Evolutionary conservation across 2,888 invertebrate species (phyloP).

Genomic region (Pyrochroa serraticornis): DNA sequence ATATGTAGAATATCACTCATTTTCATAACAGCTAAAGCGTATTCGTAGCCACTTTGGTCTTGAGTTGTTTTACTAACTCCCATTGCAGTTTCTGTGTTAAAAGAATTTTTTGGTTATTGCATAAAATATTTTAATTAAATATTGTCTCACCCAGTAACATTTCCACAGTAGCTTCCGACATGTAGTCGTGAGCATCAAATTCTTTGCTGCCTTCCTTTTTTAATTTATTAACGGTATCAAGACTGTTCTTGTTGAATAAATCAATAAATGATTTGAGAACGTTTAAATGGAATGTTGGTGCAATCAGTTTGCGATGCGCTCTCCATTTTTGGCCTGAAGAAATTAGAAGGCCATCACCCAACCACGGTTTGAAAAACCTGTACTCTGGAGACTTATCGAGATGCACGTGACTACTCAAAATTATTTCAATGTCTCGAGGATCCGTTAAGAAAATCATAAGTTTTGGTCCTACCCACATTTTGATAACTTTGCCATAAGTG

Average conservation of each 20-base stretch:
- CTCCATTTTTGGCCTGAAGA: constrained; percentile 87
- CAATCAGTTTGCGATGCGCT: constrained; percentile 82
- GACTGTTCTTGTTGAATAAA: constrained; percentile 82
- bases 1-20: constrained; percentile 86
- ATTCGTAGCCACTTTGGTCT: constrained; percentile 80
- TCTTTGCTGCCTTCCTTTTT: constrained; percentile 72
- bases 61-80: constrained; percentile 84
- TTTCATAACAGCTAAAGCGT: constrained; percentile 88
- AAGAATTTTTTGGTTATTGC: neutral
- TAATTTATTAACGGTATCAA: constrained; percentile 74
- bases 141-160: constrained; percentile 73
- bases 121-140: constrained; percentile 35
- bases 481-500: constrained; percentile 66
- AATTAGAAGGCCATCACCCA: constrained; percentile 81
- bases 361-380: constrained; percentile 82
- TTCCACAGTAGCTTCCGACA: constrained; percentile 84
- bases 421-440: constrained; percentile 78
- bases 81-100: constrained; percentile 79
- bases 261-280: constrained; percentile 86
- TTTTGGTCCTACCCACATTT: constrained; percentile 79
- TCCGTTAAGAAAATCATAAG: constrained; percentile 75
- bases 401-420: constrained; percentile 78
- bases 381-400: constrained; percentile 84
- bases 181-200: constrained; percentile 82
- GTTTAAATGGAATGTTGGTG: constrained; percentile 87